Evolutionary conservation across 35 echinoderm and acorn worm genomes (phyloP).

Genomic region (Amphiura filiformis): DNA sequence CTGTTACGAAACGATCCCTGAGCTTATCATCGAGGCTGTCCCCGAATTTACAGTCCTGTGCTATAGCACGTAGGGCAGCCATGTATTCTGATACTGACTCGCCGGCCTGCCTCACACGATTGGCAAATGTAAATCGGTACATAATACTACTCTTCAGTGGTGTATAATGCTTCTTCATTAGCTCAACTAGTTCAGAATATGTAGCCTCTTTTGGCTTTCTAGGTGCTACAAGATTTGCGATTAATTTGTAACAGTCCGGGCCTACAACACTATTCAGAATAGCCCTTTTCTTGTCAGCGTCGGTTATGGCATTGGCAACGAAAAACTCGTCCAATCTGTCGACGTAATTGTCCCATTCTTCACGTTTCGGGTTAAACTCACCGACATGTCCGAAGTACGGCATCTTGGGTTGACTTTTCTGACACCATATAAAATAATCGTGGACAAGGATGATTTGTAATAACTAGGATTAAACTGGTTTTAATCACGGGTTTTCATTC

Average conservation of each 20-base stretch:
- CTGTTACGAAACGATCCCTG: constrained; percentile 48
- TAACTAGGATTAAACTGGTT: too few relatives aligned
- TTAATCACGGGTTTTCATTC: too few relatives aligned
- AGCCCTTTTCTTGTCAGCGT: constrained; percentile 10
- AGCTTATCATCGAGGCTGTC: constrained; percentile 38
- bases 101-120: constrained; percentile 7
- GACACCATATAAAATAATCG: too few relatives aligned
- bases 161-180: constrained; percentile 49
- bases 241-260: constrained; percentile 15
- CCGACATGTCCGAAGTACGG: constrained; percentile 4
- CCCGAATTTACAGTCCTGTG: constrained; percentile 53
- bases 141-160: constrained; percentile 49
- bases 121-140: constrained; percentile 60
- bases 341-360: constrained; percentile 36
- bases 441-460: too few relatives aligned
- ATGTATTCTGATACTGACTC: constrained; percentile 48
- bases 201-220: constrained; percentile 34
- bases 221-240: constrained; percentile 40
- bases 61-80: constrained; percentile 31
- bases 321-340: constrained; percentile 49
- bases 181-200: constrained; percentile 29
- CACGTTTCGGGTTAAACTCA: constrained; percentile 34
- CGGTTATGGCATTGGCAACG: constrained; percentile 39
- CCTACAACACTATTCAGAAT: constrained; percentile 39
- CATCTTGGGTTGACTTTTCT: neutral